Base-by-base conservation (phyloP, 2,888 invertebrate species). In the Melanargia galathea region DNA sequence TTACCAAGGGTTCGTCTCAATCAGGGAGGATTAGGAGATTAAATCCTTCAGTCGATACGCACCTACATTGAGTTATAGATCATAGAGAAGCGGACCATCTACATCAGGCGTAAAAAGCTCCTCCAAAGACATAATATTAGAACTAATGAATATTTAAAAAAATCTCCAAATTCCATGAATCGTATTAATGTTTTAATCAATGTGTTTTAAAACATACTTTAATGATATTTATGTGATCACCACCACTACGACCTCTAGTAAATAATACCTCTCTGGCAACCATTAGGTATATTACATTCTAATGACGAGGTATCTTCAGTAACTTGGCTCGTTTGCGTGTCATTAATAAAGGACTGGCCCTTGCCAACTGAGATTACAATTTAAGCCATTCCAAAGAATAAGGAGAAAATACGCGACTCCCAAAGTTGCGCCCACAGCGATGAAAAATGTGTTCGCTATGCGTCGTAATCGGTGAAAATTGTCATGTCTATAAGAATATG, bases 11-110 rank as follows among this genome's bases (percentile, higher is more conserved):
- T 73, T 64, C 49, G 35, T 62, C 75, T 73, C 73, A 65, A 73
- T 75, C 71, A 70, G 75, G 79, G 80, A 80, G 81, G 84, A 81
- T 77, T 73, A 74, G 76, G 78, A 81, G 82, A 85, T 85, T 86
- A 82, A 81, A 77, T 79, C 81, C 73, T 76, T 77, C 77, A 76
- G 72, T 75, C 77, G 74, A 80, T 76, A 75, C 75, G 73, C 6
- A 30, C 30, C 7, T 3, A 5, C 30, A 6, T 30, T 6, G 30
- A 30, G 24, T 6, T 30, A 8, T 6, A 6, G 30, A 30, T 30
- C 30, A 8, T 30, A 30, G 30, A 30, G 30, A 8, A 7, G 0
- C 30, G 8, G 8, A 30, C 30, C 30, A 30, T n/a, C n/a, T 30
- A 30, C 30, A 6, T 30, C 30, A 8, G 30, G 30, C 30, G 30